These are phyloP conservation scores for Carassius auratus DNA, from an alignment of 2,113 vertebrate species.

Conservation along the genomic window DNA sequence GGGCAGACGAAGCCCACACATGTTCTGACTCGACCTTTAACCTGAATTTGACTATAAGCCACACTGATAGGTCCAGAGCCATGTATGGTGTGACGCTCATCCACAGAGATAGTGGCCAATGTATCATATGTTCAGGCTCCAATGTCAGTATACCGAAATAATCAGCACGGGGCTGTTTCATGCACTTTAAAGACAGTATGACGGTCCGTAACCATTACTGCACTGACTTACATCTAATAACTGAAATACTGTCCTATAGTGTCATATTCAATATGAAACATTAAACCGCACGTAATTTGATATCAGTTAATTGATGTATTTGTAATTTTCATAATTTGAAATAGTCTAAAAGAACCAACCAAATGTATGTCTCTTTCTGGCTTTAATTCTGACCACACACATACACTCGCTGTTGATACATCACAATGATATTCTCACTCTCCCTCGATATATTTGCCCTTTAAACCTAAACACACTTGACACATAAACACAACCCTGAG, in stretches of 20 bases:
- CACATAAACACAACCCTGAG: neutral
- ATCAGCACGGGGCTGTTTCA: neutral
- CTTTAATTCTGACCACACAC: neutral
- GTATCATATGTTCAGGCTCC: neutral
- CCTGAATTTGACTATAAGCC: slow-evolving; percentile 13
- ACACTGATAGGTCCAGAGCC: neutral
- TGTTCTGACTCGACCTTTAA: slow-evolving; percentile 9
- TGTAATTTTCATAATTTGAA: neutral
- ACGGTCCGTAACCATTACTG: neutral
- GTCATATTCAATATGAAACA: neutral
- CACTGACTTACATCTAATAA: too few relatives aligned
- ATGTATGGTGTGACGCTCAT: slow-evolving; percentile 44
- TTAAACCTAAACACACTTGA: slow-evolving; percentile 9
- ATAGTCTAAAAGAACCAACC: neutral
- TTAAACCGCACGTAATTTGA: neutral
- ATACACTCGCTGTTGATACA: slow-evolving; percentile 4
- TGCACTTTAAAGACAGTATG: neutral
- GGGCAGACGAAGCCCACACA: slow-evolving; percentile 26
- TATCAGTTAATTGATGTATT: neutral
- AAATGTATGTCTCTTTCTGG: neutral
- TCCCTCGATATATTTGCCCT: neutral
- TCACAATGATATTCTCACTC: neutral
- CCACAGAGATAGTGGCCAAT: neutral
- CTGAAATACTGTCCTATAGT: too few relatives aligned
- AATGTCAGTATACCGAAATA: neutral